phyloP scores from a whole-genome alignment of 2,113 vertebrate genomes.

The Lagopus muta region DNA sequence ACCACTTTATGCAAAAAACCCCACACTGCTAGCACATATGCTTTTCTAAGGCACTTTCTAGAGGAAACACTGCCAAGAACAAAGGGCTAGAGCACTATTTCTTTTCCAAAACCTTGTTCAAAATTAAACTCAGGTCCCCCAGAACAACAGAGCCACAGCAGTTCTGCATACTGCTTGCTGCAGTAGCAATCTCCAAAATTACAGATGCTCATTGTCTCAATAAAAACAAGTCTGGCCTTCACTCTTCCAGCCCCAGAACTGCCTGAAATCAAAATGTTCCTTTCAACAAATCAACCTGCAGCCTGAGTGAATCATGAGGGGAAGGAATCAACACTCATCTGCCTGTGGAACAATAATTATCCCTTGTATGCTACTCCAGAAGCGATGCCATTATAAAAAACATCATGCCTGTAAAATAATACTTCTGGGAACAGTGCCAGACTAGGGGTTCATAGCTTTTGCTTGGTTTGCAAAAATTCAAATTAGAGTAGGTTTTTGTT shows the following conservation, averaged over 20 bases:
- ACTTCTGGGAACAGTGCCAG: slow-evolving; percentile 50
- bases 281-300: not conserved
- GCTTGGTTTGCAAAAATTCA: not conserved
- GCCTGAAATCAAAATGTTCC: not conserved
- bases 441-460: not conserved
- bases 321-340: slow-evolving; percentile 37
- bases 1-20: not conserved
- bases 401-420: slow-evolving; percentile 39
- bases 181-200: not conserved
- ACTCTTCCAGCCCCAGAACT: not conserved
- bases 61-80: not conserved
- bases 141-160: not conserved
- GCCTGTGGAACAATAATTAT: slow-evolving; percentile 44
- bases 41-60: not conserved
- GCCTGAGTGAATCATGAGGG: not conserved
- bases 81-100: not conserved
- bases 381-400: not conserved
- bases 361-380: not conserved
- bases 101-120: not conserved
- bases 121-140: not conserved
- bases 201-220: not conserved
- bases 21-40: accelerated
- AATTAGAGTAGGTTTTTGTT: not conserved
- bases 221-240: not conserved
- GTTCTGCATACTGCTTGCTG: not conserved